A percentile compares a stretch with the other conserved stretches of the same genome.
Conservation (phyloP, 35 echinoderm and acorn worm genomes). For the Apostichopus californicus region DNA sequence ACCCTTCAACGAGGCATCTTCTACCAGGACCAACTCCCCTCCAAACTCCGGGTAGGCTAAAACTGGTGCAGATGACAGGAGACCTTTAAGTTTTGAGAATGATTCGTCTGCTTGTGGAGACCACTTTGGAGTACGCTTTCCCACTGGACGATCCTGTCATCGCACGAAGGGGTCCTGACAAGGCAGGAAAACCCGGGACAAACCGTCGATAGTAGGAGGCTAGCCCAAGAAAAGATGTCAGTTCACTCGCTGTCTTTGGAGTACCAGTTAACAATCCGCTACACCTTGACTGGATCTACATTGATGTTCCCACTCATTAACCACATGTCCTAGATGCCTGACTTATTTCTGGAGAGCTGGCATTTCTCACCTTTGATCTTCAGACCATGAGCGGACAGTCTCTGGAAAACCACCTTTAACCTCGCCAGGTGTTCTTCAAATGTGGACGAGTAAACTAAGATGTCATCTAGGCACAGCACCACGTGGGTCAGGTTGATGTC, state of each 20-base stretch:
- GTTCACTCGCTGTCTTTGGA: not conserved
- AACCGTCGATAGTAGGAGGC: not conserved
- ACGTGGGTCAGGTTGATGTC: too few relatives aligned
- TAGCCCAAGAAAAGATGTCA: not conserved
- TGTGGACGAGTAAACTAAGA: too few relatives aligned
- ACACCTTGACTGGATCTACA: not conserved
- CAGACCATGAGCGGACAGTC: too few relatives aligned
- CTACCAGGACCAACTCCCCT: not conserved
- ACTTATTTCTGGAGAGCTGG: not conserved
- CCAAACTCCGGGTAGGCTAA: conserved; percentile 16
- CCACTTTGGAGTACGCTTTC: not conserved
- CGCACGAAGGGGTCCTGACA: not conserved
- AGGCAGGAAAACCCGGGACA: not conserved
- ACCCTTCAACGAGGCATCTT: not conserved
- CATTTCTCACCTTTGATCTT: too few relatives aligned
- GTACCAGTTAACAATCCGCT: not conserved
- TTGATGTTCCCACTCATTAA: not conserved
- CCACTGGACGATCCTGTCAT: not conserved
- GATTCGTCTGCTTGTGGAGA: not conserved
- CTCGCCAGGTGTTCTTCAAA: too few relatives aligned
- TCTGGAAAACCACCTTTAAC: too few relatives aligned
- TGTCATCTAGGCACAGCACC: too few relatives aligned
- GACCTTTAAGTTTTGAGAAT: not conserved
- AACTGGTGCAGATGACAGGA: not conserved
- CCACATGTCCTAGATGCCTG: not conserved